Conservation (phyloP, 1,140 invertebrate species). For the Scaptomyza pallida region DNA sequence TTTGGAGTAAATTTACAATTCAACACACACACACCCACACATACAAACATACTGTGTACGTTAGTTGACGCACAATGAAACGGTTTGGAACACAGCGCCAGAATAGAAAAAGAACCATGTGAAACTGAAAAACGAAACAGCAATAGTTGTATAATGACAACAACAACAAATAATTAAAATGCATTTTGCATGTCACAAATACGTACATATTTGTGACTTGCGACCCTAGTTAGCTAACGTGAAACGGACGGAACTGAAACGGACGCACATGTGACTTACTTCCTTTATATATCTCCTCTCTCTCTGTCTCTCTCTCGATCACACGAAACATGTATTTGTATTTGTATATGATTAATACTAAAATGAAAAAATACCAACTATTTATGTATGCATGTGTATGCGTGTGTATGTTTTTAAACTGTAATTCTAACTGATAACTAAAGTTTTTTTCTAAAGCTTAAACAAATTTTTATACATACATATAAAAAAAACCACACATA, state of each 20-base stretch:
- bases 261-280: slow-evolving; percentile 36
- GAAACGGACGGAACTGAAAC: slow-evolving; percentile 32
- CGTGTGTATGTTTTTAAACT: slow-evolving; percentile 19
- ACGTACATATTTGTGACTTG: slow-evolving; percentile 4
- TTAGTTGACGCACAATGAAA: slow-evolving; percentile 35
- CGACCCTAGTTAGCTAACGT: slow-evolving; percentile 29
- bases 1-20: slow-evolving; percentile 50
- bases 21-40: slow-evolving; percentile 1
- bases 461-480: slow-evolving; percentile 11
- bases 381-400: slow-evolving; percentile 33
- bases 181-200: slow-evolving; percentile 33
- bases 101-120: background rate
- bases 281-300: background rate
- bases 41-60: slow-evolving; percentile 13
- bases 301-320: background rate
- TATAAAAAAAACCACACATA: background rate
- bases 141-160: background rate
- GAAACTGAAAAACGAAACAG: background rate
- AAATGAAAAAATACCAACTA: slow-evolving; percentile 30
- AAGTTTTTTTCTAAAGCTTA: slow-evolving; percentile 32
- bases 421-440: slow-evolving; percentile 22
- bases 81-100: background rate
- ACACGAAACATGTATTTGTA: slow-evolving; percentile 20
- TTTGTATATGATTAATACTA: slow-evolving; percentile 25
- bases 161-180: slow-evolving; percentile 38